Base-by-base conservation (phyloP, 2,888 invertebrate species). In the Nomada ruficornis region DNA sequence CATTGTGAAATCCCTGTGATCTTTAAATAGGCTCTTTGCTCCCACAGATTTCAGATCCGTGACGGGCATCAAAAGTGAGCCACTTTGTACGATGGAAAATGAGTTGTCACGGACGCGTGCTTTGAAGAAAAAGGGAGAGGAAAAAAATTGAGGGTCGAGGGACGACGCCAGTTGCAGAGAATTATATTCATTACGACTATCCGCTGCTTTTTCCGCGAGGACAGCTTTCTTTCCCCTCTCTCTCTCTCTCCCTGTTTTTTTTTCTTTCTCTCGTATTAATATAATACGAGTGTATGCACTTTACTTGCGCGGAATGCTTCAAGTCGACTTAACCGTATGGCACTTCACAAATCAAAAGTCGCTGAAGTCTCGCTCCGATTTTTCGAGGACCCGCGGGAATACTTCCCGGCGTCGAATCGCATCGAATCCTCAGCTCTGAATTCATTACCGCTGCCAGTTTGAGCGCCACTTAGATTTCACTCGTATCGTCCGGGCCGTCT, bases 21-120 rank as follows among this genome's bases (percentile, higher is more conserved):
- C 78, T 71, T 65, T 62, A 77, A 80, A 80, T 77, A 65, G 65
- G 59, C 70, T 62, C 67, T 78, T 74, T 62, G 59, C 78, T 52
- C 42, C 42, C 18, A 29, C 59, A n/a, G 52, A 67, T 52, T 67
- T 78, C 23, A 47, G 62, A 60, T 57, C 54, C 65, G 78, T 54
- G 63, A 63, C 68, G 50, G 47, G 64, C 59, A 60, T 77, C 64
- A 77, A 77, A 15, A 71, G 73, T 47, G 47, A 52, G 65, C 52
- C 71, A 77, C 50, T 72, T 71, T 60, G 62, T n/a, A 11, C 55
- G 67, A 18, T 20, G 67, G 59, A 67, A 72, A 77, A 77, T 70
- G 59, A 65, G 78, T 71, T 80, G 68, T 69, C 60, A 44, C 23
- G 54, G 55, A 67, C 78, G 47, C 68, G 55, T 71, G 20, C 70